Base-by-base conservation (phyloP, 2,797 vertebrate genomes). In the Poecilia picta region DNA sequence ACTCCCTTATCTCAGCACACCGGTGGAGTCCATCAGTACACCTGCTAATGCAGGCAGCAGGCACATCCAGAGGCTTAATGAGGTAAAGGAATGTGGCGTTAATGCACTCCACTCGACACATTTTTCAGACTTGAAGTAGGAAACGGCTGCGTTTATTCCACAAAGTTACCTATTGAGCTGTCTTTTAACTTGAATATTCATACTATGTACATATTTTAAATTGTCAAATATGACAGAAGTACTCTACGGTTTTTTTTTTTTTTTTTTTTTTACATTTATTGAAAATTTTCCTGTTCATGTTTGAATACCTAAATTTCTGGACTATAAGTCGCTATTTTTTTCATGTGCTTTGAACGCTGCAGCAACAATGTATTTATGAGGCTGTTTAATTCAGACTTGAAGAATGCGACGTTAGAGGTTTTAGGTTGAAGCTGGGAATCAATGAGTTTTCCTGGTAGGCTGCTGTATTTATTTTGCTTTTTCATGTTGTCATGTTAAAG, bases 21-120 rank as follows among this genome's bases (percentile, higher is more conserved):
- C 96, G 0, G 76, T 96, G 68, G 98, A 98, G 36, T 96, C 94
- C 0, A 87, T 97, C 72, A 97, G 96, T 91, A 98, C 97, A 66
- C 97, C 98, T 0, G 89, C 97, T 75, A 97, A 96, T 31, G 90
- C 97, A 82, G 92, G 96, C 31, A 94, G 90, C 77, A 96, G 97
- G 68, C 96, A 97, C 74, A 93, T 97, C 71, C 97, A 95, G 7
- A 95, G 96, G 28, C 90, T 98, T 80, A 97, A 98, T 55, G 98
- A 99, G 96, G 97, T 99, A 93, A 28, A 1, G 1, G 3, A 28
- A 39, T 49, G 10, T 23, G 15, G 25, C 84, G 13, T 68, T 72
- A 59, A 73, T 72, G 8, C 33, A 59, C 41, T 45, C 1, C 39
- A 64, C 8, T 68, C 62, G 4, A 4, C 76, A 18, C 12, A 28